Conservation (phyloP, 2,797 vertebrate genomes). For the Monodelphis domestica region DNA sequence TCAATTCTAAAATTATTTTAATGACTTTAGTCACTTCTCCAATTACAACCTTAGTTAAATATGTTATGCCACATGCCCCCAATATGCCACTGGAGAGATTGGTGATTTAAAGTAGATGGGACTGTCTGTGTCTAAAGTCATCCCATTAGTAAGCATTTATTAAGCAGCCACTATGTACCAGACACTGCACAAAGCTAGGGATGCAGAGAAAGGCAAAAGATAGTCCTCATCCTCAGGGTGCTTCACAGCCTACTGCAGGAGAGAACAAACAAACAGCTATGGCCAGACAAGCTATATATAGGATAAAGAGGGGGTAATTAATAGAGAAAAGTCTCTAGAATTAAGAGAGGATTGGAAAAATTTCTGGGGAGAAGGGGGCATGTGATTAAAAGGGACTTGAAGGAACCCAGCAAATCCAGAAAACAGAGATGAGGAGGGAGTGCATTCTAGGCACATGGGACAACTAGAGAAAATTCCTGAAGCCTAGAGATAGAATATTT, state of each 20-base stretch:
- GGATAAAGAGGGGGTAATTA: background rate
- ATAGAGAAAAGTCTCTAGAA: background rate
- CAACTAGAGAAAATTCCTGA: background rate
- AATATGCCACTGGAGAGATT: background rate
- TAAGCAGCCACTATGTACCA: background rate
- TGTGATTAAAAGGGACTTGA: background rate
- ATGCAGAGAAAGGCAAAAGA: background rate
- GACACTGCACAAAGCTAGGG: background rate
- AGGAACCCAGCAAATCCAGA: background rate
- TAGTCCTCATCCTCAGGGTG: background rate
- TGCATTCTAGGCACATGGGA: background rate
- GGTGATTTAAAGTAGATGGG: background rate
- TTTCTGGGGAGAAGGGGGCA: background rate
- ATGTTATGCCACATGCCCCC: background rate
- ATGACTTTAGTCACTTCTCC: background rate
- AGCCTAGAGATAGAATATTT: background rate
- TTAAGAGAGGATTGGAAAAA: background rate
- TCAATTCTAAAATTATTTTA: background rate
- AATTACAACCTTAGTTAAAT: background rate
- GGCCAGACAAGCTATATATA: no score
- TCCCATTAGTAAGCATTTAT: background rate
- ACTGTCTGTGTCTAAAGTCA: background rate
- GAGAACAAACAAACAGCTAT: background rate
- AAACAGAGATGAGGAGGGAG: background rate
- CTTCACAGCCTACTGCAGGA: fast-evolving